These are phyloP conservation scores for Neosalanx taihuensis DNA, from an alignment of 2,797 vertebrate genomes.

Conservation along the genomic window DNA sequence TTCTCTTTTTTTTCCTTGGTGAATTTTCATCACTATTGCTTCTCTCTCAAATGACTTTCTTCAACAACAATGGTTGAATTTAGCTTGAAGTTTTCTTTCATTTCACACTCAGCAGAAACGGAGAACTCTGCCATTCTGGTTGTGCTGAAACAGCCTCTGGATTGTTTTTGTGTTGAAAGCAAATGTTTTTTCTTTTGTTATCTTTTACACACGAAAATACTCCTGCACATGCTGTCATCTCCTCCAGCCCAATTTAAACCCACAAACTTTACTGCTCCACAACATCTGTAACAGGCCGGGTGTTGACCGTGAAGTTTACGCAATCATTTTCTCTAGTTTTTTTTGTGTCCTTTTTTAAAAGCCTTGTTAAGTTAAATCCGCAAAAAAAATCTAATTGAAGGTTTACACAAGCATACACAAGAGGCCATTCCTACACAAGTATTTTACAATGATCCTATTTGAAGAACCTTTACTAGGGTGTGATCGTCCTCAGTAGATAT, in stretches of 20 bases:
- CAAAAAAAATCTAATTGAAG: background rate
- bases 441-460: background rate
- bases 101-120: background rate
- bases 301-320: background rate
- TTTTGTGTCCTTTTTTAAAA: background rate
- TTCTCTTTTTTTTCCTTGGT: background rate
- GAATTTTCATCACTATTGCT: background rate
- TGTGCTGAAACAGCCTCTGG: background rate
- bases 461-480: background rate
- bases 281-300: background rate
- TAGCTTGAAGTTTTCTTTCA: background rate
- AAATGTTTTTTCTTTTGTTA: background rate
- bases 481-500: background rate
- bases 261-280: background rate
- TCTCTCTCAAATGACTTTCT: background rate
- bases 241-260: background rate
- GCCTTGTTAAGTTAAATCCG: background rate
- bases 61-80: background rate
- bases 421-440: background rate
- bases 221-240: background rate
- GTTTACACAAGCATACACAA: background rate
- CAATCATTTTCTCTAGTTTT: too few relatives aligned
- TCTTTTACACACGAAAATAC: background rate
- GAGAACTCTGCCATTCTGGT: too few relatives aligned
- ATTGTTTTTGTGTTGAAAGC: slow-evolving; percentile 1